Conservation (phyloP, 2,888 invertebrate species). For the Drosophila heteroneura region DNA sequence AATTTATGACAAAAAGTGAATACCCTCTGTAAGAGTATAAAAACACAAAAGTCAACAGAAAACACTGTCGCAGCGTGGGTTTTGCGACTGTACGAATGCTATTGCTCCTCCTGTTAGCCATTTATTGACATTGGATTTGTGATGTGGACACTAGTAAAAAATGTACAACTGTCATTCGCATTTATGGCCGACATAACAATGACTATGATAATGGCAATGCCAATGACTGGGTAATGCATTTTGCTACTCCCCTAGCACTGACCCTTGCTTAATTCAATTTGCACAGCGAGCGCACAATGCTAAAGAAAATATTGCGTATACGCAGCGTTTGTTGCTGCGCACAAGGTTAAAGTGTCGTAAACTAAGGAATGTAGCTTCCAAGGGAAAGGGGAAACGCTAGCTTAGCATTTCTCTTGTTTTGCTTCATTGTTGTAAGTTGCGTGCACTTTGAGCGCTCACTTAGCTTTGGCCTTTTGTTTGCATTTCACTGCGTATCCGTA, state of each 20-base stretch:
- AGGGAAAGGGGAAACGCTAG: not conserved
- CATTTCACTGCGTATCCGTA: conserved; percentile 52
- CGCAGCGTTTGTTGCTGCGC: conserved; percentile 56
- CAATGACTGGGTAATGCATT: conserved; percentile 38
- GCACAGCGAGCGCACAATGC: conserved; percentile 29
- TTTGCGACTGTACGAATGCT: not conserved
- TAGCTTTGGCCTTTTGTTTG: conserved; percentile 52
- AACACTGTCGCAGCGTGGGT: not conserved
- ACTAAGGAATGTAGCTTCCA: not conserved
- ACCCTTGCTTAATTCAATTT: conserved; percentile 67
- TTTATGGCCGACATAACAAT: conserved; percentile 65
- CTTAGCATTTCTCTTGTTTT: conserved; percentile 45
- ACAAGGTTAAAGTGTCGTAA: conserved; percentile 37
- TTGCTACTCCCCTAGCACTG: conserved; percentile 20
- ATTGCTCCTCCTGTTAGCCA: conserved; percentile 31
- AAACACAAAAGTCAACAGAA: conserved; percentile 65
- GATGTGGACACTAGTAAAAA: conserved; percentile 49
- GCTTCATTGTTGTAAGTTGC: conserved; percentile 62
- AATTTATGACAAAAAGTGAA: conserved; percentile 3
- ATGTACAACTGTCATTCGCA: conserved; percentile 36
- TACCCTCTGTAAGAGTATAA: conserved; percentile 19
- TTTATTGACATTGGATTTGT: conserved; percentile 74
- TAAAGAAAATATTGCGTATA: conserved; percentile 54
- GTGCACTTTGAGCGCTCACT: conserved; percentile 64
- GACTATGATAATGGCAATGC: conserved; percentile 56